Percentiles rank a stretch among this genome's conserved stretches.
These are phyloP conservation scores for Antheraea assamensis DNA, from an alignment of 2,888 invertebrate species.

Conservation along the genomic window DNA sequence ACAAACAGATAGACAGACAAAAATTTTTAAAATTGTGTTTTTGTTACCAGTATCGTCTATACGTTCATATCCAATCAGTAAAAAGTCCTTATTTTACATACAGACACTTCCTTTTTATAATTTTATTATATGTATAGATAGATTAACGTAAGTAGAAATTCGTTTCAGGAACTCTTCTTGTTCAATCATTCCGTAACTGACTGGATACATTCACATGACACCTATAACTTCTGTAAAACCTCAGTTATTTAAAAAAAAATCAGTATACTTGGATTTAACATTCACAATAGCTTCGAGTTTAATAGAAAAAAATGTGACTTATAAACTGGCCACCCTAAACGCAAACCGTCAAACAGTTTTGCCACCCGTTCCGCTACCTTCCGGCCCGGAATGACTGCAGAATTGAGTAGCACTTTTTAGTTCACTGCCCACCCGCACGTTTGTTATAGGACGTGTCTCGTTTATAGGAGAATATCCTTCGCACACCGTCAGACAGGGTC, in stretches of 20 bases:
- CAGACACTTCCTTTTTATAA: too few species aligned
- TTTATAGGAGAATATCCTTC: not conserved
- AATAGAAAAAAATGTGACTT: not conserved
- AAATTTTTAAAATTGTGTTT: too few species aligned
- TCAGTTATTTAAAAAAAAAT: not conserved
- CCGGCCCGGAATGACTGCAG: conserved; percentile 15
- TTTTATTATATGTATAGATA: too few species aligned
- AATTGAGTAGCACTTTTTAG: conserved; percentile 13
- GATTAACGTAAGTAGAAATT: not conserved
- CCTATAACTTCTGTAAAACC: too few species aligned
- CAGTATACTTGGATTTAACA: not conserved
- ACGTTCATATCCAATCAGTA: too few species aligned
- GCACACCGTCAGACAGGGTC: not conserved
- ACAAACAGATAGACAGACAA: too few species aligned
- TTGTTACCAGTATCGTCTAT: too few species aligned
- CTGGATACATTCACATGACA: too few species aligned
- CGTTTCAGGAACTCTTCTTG: not conserved
- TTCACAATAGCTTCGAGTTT: not conserved
- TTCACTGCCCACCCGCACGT: not conserved
- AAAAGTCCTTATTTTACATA: too few species aligned
- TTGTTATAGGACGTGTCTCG: not conserved
- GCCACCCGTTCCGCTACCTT: conserved; percentile 6
- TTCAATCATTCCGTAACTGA: too few species aligned
- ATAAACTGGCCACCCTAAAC: not conserved
- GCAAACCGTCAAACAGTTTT: not conserved